Evolutionary conservation across 2,888 invertebrate species (phyloP).

Genomic region (Pelosia muscerda): DNA sequence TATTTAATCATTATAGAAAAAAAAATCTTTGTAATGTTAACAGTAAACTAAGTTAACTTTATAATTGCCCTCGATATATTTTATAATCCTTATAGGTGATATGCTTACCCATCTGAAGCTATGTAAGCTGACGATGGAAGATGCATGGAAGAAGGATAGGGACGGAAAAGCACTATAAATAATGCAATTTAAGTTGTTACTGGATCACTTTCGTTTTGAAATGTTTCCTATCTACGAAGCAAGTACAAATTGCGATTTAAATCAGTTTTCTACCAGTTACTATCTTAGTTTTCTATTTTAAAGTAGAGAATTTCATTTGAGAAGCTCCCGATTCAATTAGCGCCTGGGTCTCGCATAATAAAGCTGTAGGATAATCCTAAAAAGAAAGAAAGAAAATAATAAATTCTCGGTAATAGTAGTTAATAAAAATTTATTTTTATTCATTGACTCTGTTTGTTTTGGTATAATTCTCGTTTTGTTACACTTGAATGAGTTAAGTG

Average conservation of each 20-base stretch:
- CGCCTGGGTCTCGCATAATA: neutral
- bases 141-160: neutral
- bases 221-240: neutral
- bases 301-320: neutral
- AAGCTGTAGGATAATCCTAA: neutral
- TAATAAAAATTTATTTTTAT: neutral
- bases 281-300: neutral
- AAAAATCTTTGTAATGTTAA: no score
- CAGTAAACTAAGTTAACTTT: no score
- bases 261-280: neutral
- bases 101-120: no score
- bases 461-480: neutral
- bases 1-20: no score
- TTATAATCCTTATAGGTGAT: no score
- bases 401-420: neutral
- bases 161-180: neutral
- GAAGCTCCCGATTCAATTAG: neutral
- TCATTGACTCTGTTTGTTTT: neutral
- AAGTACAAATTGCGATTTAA: neutral
- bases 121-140: no score
- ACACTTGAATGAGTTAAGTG: no score
- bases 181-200: neutral
- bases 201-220: neutral
- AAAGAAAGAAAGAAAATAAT: neutral
- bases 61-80: no score